Evolutionary conservation across 2,113 vertebrate species (phyloP).

Genomic region (Morone saxatilis): DNA sequence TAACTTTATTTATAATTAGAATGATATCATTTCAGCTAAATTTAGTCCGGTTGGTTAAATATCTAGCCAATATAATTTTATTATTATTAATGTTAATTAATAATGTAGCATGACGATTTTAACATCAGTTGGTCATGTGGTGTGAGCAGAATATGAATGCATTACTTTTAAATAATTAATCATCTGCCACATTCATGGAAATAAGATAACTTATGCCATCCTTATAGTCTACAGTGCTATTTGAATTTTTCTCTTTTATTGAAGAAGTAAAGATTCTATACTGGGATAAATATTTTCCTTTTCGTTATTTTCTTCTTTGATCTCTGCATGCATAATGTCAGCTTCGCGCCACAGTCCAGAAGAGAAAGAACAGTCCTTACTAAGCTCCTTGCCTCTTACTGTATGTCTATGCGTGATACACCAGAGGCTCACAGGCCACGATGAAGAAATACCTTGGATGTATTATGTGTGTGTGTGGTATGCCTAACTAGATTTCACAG

Average conservation of each 20-base stretch:
- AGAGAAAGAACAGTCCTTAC: constrained; percentile 1
- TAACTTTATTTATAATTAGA: no score
- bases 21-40: neutral
- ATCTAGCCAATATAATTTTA: neutral
- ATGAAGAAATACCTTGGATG: constrained; percentile 31
- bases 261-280: constrained; percentile 13
- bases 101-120: constrained; percentile 1
- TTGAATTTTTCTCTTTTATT: constrained; percentile 7
- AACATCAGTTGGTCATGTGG: constrained; percentile 18
- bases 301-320: constrained; percentile 30
- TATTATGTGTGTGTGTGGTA: constrained; percentile 27
- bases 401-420: constrained; percentile 31
- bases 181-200: constrained; percentile 40
- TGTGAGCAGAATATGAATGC: constrained; percentile 62
- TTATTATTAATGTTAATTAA: constrained; percentile 10
- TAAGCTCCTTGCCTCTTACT: neutral
- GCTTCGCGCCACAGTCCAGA: constrained; percentile 29
- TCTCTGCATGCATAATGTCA: constrained; percentile 25
- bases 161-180: constrained; percentile 67
- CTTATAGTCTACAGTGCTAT: constrained; percentile 2
- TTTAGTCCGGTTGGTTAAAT: neutral
- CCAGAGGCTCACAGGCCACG: constrained; percentile 17
- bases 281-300: constrained; percentile 37
- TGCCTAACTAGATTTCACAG: constrained; percentile 61
- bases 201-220: constrained; percentile 16